These are phyloP conservation scores for Latheticus oryzae DNA, from an alignment of 2,888 invertebrate species.

Conservation along the genomic window DNA sequence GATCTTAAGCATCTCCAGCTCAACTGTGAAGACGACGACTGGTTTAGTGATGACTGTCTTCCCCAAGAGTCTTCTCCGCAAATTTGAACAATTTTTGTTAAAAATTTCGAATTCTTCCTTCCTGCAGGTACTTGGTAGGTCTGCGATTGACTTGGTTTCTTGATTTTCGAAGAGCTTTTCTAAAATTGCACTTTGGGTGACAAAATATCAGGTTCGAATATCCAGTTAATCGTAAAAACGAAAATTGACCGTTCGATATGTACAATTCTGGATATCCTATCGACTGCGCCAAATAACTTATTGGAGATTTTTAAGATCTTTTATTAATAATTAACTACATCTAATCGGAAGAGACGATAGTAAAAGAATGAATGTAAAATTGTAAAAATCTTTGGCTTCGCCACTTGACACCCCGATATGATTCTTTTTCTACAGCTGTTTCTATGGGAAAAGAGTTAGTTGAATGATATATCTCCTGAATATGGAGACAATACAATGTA, in stretches of 20 bases:
- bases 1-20: background rate
- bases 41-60: background rate
- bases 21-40: no score
- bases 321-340: background rate
- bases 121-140: background rate
- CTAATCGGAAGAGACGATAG: no score
- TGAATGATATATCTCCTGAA: no score
- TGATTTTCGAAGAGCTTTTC: no score
- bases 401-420: no score
- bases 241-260: constrained; percentile 3
- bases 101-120: background rate
- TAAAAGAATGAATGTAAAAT: no score
- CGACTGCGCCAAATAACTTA: constrained; percentile 1
- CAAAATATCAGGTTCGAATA: background rate
- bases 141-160: constrained; percentile 1
- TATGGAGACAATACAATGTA: no score
- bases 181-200: background rate
- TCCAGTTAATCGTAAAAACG: constrained; percentile 1
- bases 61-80: background rate
- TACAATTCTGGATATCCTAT: background rate
- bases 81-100: background rate
- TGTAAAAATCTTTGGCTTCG: no score
- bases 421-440: no score
- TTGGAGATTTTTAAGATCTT: background rate
- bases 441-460: no score